phyloP scores from a whole-genome alignment of 2,888 invertebrate species.

The Papilio protenor region DNA sequence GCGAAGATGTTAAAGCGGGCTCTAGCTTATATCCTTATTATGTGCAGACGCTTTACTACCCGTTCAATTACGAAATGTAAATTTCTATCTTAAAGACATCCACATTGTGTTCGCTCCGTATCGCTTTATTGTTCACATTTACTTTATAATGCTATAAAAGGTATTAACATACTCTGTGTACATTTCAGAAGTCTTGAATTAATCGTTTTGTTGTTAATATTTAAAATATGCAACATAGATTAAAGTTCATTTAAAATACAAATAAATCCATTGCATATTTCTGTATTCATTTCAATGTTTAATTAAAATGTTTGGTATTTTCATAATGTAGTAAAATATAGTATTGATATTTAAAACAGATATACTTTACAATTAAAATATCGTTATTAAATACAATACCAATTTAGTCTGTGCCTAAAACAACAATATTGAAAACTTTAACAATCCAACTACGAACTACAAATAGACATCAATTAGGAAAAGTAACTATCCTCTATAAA shows the following conservation, averaged over 20 bases:
- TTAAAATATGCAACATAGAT: background rate
- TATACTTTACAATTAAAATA: no score
- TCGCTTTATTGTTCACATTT: constrained; percentile 14
- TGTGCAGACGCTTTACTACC: constrained; percentile 1
- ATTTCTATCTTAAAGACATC: constrained; percentile 12
- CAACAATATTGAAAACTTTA: no score
- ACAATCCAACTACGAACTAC: no score
- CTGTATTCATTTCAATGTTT: no score
- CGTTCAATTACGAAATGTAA: constrained; percentile 21
- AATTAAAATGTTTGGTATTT: no score
- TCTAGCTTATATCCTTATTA: background rate
- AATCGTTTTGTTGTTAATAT: background rate
- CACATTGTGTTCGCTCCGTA: constrained; percentile 16
- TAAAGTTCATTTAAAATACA: background rate
- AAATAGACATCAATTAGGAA: background rate
- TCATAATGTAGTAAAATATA: no score
- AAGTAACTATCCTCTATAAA: background rate
- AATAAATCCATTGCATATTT: background rate
- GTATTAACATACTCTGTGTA: background rate
- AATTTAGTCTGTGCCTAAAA: no score
- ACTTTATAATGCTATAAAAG: constrained; percentile 1
- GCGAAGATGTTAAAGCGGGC: no score
- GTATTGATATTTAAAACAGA: no score
- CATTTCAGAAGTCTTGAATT: background rate
- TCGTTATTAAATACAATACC: no score